These are phyloP conservation scores for Diadema setosum DNA, from an alignment of 35 echinoderm and acorn worm species.

Conservation along the genomic window DNA sequence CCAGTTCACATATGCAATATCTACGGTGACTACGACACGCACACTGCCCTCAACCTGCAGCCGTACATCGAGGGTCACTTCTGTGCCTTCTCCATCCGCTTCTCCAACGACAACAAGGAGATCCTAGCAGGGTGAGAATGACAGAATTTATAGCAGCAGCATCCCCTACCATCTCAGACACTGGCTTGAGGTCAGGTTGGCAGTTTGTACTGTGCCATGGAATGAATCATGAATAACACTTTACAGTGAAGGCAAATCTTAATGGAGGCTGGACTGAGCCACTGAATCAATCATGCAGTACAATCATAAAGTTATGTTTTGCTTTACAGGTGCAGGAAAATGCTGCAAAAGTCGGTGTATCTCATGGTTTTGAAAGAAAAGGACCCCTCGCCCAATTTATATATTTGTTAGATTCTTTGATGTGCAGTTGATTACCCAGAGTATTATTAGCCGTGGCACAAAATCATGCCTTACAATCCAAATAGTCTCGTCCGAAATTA, in stretches of 20 bases:
- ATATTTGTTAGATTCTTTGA: too few species aligned
- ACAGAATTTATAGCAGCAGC: not conserved
- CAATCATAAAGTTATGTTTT: not conserved
- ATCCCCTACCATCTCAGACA: not conserved
- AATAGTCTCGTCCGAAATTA: too few species aligned
- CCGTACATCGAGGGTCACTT: conserved; percentile 52
- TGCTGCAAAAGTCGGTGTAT: too few species aligned
- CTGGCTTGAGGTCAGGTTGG: not conserved
- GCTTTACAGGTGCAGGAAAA: too few species aligned
- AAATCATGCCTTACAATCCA: too few species aligned
- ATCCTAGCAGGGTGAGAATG: conserved; percentile 85
- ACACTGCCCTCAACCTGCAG: conserved; percentile 53
- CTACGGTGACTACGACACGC: conserved; percentile 90
- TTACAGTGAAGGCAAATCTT: not conserved
- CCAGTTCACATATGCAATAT: conserved; percentile 94
- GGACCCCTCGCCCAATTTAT: too few species aligned
- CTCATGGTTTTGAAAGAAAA: too few species aligned
- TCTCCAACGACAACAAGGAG: conserved; percentile 89
- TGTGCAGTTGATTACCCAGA: too few species aligned
- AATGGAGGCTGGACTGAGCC: not conserved
- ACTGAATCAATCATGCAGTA: not conserved
- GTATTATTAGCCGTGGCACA: too few species aligned
- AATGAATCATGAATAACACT: not conserved
- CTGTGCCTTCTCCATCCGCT: conserved; percentile 91
- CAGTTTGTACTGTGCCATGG: not conserved